Evolutionary conservation across 1,140 invertebrate species (phyloP).

Genomic region (Bacillus rossius): DNA sequence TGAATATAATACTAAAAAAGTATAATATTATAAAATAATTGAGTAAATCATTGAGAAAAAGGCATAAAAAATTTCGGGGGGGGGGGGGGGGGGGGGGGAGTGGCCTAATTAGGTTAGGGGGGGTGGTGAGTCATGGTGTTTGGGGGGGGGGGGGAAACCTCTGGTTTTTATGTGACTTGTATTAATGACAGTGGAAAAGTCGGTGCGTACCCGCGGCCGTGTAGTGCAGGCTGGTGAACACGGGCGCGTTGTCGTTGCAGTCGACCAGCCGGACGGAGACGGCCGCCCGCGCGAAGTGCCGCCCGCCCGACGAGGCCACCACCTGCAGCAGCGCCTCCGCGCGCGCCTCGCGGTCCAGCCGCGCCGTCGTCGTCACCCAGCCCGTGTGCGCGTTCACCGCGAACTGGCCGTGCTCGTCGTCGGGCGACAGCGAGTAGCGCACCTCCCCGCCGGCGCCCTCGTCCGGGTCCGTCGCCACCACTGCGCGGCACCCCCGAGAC

Average conservation of each 20-base stretch:
- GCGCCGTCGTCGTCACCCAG: slow-evolving; percentile 42
- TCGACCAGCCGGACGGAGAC: slow-evolving; percentile 46
- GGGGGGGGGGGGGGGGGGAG: too few species aligned
- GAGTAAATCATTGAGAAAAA: too few species aligned
- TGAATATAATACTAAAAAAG: too few species aligned
- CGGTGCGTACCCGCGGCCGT: slow-evolving; percentile 37
- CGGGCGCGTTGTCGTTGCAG: slow-evolving; percentile 47
- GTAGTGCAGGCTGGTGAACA: slow-evolving; percentile 44
- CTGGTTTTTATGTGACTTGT: too few species aligned
- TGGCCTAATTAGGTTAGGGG: too few species aligned
- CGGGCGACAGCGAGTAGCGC: slow-evolving; percentile 41
- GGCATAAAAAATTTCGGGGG: too few species aligned
- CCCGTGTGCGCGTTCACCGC: slow-evolving; percentile 39
- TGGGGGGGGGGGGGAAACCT: too few species aligned
- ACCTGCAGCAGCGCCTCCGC: slow-evolving; percentile 39
- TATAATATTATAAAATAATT: too few species aligned
- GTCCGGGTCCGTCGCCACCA: slow-evolving; percentile 48
- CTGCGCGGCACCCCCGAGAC: too few species aligned
- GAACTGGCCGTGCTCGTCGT: slow-evolving; percentile 29
- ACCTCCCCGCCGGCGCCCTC: slow-evolving; percentile 42
- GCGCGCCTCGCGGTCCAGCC: slow-evolving; percentile 45
- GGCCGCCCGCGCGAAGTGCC: slow-evolving; percentile 30
- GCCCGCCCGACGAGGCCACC: slow-evolving; percentile 22
- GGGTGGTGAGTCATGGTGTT: too few species aligned
- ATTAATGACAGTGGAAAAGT: too few species aligned